Base-by-base conservation (phyloP, 2,113 vertebrate genomes). In the Willisornis vidua region DNA sequence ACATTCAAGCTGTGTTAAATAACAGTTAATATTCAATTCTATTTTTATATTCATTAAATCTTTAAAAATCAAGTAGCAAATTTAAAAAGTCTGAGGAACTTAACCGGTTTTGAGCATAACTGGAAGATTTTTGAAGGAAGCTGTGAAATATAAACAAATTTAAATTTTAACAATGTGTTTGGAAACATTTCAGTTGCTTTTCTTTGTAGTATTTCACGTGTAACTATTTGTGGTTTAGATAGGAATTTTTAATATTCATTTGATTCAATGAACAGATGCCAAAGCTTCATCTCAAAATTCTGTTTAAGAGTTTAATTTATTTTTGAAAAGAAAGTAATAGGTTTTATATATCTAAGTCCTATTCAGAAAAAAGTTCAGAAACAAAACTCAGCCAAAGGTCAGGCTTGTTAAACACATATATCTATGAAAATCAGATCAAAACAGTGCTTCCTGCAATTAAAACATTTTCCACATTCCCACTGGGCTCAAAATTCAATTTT, bases 191-290 rank as follows among this genome's bases (percentile, higher is more conserved):
- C 82, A 90, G 59, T 29, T 80, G 51, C n/a, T 73, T 86, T 90
- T 75, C 83, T 74, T 80, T 77, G 74, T 81, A 74, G 28, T 55
- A 55, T 93, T 91, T 96, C 76, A 51, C 41, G 72, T 87, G 24
- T 93, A 80, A 71, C 79, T 75, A n/a, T 58, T 81, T 92, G 89
- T 57, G 93, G 93, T 78, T 94, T 95, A 88, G 80, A 86, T 85
- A 89, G 89, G 93, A 97, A 96, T 96, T 97, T 94, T 93, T 90
- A 95, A 95, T 96, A 94, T 94, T 89, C 57, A 81, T 89, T 90
- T 89, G 79, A 93, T 59, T 93, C 61, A 89, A 37, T 71, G 89
- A 95, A 71, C 55, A 85, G 80, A 96, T 81, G 91, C 83, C 86
- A 89, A 89, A 81, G 33, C 59, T 88, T 86, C 86, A 81, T 90